phyloP scores from a whole-genome alignment of 1,140 invertebrate genomes.

The Listronotus bonariensis region DNA sequence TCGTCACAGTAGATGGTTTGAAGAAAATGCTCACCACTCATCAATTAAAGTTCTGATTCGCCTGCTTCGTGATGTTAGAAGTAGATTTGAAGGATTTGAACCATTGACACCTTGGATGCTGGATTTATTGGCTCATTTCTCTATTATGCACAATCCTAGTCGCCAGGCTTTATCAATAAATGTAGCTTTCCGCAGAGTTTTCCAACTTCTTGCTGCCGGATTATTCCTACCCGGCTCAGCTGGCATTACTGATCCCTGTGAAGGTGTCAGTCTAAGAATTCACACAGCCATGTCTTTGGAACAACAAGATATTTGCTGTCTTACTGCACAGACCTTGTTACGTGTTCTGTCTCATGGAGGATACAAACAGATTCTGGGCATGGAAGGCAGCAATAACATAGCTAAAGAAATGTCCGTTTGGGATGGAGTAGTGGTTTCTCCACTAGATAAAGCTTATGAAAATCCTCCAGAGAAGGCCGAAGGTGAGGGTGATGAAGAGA shows the following conservation, averaged over 20 bases:
- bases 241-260: constrained; percentile 93
- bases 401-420: constrained; percentile 89
- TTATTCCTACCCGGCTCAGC: constrained; percentile 94
- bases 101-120: constrained; percentile 96
- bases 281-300: constrained; percentile 92
- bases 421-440: constrained; percentile 93
- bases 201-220: constrained; percentile 91
- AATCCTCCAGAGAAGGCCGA: constrained; percentile 61
- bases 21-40: constrained; percentile 97
- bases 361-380: constrained; percentile 86
- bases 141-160: constrained; percentile 95
- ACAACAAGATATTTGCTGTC: constrained; percentile 92
- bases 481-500: constrained; percentile 59
- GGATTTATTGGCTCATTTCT: constrained; percentile 93
- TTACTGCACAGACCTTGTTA: constrained; percentile 85
- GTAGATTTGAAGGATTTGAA: constrained; percentile 86
- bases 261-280: constrained; percentile 84
- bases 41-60: constrained; percentile 95
- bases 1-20: constrained; percentile 95
- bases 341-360: constrained; percentile 90
- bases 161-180: constrained; percentile 91
- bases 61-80: constrained; percentile 86
- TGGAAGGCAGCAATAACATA: constrained; percentile 71
- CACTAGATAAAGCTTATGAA: constrained; percentile 89
- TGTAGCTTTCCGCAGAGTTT: constrained; percentile 81